A percentile compares a stretch with the other conserved stretches of the same genome.
phyloP scores from a whole-genome alignment of 2,888 invertebrate genomes.

The Ormyrus nitidulus region DNA sequence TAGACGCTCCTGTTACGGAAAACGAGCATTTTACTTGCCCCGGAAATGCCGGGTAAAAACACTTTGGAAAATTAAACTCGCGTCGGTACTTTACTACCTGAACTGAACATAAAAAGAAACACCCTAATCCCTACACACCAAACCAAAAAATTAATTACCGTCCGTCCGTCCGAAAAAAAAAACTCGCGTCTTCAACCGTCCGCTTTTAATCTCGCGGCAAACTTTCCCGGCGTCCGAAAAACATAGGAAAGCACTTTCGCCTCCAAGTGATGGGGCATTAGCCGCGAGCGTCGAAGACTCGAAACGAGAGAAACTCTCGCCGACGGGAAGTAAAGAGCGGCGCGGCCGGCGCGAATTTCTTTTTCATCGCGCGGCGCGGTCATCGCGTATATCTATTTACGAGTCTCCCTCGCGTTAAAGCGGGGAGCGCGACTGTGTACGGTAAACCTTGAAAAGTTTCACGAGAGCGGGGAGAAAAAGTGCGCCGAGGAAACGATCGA shows the following conservation, averaged over 20 bases:
- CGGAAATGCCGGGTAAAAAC: too few relatives aligned
- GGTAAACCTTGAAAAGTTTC: conserved; percentile 19
- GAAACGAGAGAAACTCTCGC: too few relatives aligned
- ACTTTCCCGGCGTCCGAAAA: not conserved
- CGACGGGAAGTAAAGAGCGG: not conserved
- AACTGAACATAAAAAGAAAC: too few relatives aligned
- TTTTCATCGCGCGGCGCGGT: not conserved
- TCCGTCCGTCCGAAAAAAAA: too few relatives aligned
- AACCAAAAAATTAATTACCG: too few relatives aligned
- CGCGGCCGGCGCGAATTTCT: not conserved
- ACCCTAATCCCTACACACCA: too few relatives aligned
- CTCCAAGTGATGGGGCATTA: conserved; percentile 9
- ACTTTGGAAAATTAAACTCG: too few relatives aligned
- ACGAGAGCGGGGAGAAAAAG: conserved; percentile 8
- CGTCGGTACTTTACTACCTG: too few relatives aligned
- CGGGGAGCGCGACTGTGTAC: not conserved
- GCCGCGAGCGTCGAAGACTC: conserved; percentile 1
- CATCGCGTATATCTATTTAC: conserved; percentile 6
- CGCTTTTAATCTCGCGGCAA: too few relatives aligned
- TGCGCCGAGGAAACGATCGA: not conserved
- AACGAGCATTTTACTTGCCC: too few relatives aligned
- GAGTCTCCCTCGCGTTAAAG: conserved; percentile 12
- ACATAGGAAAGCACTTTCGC: conserved; percentile 52
- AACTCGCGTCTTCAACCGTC: too few relatives aligned
- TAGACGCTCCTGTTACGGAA: too few relatives aligned